A percentile compares a stretch with the other conserved stretches of the same genome.
Evolutionary conservation across 2,888 invertebrate genomes (phyloP).

Genomic region (Lycia hirtaria): DNA sequence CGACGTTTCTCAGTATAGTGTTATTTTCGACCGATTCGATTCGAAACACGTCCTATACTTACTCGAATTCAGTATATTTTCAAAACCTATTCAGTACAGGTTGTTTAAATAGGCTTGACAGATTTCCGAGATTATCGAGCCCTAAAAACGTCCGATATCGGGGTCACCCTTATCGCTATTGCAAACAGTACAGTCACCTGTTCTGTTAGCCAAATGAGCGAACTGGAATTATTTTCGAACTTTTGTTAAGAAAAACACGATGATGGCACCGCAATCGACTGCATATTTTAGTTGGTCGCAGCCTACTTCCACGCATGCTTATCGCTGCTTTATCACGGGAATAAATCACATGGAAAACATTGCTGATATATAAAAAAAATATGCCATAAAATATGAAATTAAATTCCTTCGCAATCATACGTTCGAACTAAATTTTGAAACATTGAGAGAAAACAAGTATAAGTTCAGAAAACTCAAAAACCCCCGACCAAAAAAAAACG

Average conservation of each 20-base stretch:
- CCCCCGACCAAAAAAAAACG: too few species aligned
- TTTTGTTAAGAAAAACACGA: not conserved
- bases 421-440: too few species aligned
- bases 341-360: not conserved
- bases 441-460: too few species aligned
- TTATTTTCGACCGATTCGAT: too few species aligned
- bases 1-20: too few species aligned
- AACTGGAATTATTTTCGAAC: not conserved
- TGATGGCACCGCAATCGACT: not conserved
- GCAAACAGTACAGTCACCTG: not conserved
- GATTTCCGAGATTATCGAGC: constrained; percentile 36
- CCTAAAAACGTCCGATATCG: constrained; percentile 33
- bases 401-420: too few species aligned
- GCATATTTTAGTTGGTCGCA: not conserved
- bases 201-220: not conserved
- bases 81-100: not conserved
- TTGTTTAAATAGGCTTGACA: not conserved
- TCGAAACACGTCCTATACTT: too few species aligned
- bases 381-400: not conserved
- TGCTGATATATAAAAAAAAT: not conserved
- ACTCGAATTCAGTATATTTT: too few species aligned
- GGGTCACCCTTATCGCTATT: constrained; percentile 5
- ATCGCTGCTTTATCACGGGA: constrained; percentile 2
- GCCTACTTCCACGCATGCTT: not conserved
- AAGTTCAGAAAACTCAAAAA: too few species aligned